A percentile compares a stretch with the other conserved stretches of the same genome.
Evolutionary conservation across 2,797 vertebrate genomes (phyloP).

Genomic region (Coregonus sp.): DNA sequence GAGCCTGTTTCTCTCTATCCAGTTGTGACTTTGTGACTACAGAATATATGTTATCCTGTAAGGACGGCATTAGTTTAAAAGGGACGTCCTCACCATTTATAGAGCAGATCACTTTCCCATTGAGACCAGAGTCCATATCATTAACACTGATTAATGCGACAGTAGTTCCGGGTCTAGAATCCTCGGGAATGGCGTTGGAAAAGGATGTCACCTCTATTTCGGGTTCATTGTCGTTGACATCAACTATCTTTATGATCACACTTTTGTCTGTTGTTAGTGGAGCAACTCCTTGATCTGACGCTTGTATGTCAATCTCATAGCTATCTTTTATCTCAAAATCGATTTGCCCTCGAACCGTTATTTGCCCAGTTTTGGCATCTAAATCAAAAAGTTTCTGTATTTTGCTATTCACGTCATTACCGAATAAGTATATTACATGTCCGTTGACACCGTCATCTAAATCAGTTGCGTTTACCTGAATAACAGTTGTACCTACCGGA

Average conservation of each 20-base stretch:
- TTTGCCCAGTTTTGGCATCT: constrained; percentile 53
- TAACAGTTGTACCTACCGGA: constrained; percentile 51
- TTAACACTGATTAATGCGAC: not conserved
- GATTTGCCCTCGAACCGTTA: constrained; percentile 48
- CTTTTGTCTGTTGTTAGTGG: constrained; percentile 22
- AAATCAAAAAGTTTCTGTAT: constrained; percentile 32
- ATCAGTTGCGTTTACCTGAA: constrained; percentile 58
- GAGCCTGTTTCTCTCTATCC: not conserved
- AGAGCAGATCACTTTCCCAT: not conserved
- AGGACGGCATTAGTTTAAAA: not conserved
- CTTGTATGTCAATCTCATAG: constrained; percentile 52
- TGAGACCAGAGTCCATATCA: not conserved
- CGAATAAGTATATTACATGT: constrained; percentile 53
- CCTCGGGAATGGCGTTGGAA: constrained; percentile 24
- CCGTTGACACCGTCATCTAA: constrained; percentile 54
- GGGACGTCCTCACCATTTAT: not conserved
- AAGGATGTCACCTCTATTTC: constrained; percentile 30
- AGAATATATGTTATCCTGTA: not conserved
- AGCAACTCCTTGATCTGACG: constrained; percentile 27
- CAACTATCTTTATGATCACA: constrained; percentile 22
- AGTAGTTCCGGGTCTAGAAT: not conserved
- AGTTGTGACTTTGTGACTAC: not conserved
- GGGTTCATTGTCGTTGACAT: constrained; percentile 38
- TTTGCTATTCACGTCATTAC: constrained; percentile 33
- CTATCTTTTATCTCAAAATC: constrained; percentile 59